Evolutionary conservation across 2,888 invertebrate genomes (phyloP), one percentile per base, ranked within the genome.

Genomic region (Xylocampa areola): DNA sequence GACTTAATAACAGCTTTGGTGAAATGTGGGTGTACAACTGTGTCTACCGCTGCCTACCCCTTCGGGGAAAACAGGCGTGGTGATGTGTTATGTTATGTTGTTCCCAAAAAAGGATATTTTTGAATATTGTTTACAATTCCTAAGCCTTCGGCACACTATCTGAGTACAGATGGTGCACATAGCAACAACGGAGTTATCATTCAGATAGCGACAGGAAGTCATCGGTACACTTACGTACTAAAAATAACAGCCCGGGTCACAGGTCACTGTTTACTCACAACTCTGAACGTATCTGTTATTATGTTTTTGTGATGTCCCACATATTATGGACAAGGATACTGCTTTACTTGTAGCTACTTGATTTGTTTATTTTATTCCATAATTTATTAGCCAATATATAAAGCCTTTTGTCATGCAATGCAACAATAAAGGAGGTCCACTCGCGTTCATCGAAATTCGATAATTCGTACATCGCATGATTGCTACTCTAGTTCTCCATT

Each of bases 231-330:
- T 68, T 67, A 54, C 61, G 47, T 58, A 80, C 82, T 85, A 85
- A 84, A 84, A 86, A 86, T 86, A 87, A 80, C 74, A 40, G 55
- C 11, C 21, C 54, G 67, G 81, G 79, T 79, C 84, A 77, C 60
- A 78, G 82, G 74, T 77, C 84, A 74, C 50, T 81, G 77, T 79
- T 82, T 79, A 80, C 79, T 68, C 58, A 72, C 73, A 48, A 49
- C 51, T 51, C 41, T 27, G 27, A 36, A 37, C 49, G 29, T 65
- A 41, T 62, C 55, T 32, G 11, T 59, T 33, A 29, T 25, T 40
- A 33, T 64, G 68, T 55, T 47, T 72, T 61, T 54, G 52, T 49
- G 51, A 57, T 73, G 79, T 32, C 68, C 80, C 62, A 81, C 48
- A 71, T 79, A 62, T 19, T n/a, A n/a, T n/a, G n/a, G 47, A 76